These are phyloP conservation scores for Orientallactaga bullata DNA, from an alignment of 2,113 vertebrate genomes.

Conservation along the genomic window DNA sequence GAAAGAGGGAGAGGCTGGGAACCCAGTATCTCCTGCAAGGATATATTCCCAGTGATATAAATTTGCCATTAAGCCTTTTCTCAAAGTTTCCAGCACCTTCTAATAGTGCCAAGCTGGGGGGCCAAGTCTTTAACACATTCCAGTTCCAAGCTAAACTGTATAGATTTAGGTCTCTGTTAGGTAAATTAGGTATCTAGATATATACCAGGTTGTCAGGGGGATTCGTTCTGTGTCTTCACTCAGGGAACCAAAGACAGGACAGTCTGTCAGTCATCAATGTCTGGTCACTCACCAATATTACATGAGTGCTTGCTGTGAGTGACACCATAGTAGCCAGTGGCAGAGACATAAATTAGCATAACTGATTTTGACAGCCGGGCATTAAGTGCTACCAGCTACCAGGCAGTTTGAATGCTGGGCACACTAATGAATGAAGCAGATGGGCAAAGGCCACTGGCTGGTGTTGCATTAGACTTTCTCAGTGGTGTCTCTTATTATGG, in stretches of 20 bases:
- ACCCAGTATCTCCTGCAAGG: neutral
- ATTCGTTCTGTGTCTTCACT: neutral
- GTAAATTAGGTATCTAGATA: neutral
- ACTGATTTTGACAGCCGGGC: constrained; percentile 42
- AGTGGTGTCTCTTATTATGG: neutral
- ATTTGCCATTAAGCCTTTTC: neutral
- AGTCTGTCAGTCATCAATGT: neutral
- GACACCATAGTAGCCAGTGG: neutral
- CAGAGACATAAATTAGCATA: constrained; percentile 3
- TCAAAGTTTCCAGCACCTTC: neutral
- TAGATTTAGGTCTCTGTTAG: neutral
- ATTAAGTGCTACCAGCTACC: neutral
- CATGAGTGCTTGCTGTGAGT: neutral
- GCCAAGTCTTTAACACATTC: neutral
- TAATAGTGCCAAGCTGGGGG: neutral
- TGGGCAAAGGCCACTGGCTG: neutral
- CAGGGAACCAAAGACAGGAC: constrained; percentile 24
- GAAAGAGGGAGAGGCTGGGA: neutral
- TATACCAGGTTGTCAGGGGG: neutral
- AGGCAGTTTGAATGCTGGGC: neutral
- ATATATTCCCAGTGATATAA: neutral
- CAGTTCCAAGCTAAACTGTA: neutral
- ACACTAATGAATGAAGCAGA: neutral
- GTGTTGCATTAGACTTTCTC: neutral
- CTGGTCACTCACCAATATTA: neutral